These are phyloP conservation scores for Brachionus asplanchnoidis DNA, from an alignment of 1,140 invertebrate genomes.

Conservation along the genomic window DNA sequence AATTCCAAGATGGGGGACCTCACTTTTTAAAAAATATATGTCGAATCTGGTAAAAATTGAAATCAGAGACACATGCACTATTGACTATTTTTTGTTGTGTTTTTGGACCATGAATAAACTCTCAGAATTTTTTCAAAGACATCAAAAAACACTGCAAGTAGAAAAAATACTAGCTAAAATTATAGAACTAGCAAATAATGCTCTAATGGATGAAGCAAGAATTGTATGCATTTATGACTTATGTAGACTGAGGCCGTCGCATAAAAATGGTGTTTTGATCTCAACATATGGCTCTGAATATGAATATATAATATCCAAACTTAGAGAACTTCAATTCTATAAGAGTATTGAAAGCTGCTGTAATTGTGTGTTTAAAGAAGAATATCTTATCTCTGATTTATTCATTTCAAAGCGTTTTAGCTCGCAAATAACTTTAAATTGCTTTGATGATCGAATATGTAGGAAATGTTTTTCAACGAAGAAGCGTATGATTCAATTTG, in stretches of 20 bases:
- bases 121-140: no score
- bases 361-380: not conserved
- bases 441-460: not conserved
- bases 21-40: not conserved
- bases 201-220: no score
- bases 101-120: no score
- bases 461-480: not conserved
- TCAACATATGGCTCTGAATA: not conserved
- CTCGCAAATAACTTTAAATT: not conserved
- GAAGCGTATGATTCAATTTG: not conserved
- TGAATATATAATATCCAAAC: not conserved
- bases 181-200: no score
- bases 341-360: not conserved
- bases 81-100: no score
- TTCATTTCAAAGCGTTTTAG: not conserved
- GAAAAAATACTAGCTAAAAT: no score
- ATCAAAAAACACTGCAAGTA: no score
- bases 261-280: not conserved
- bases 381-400: not conserved
- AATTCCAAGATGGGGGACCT: not conserved
- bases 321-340: not conserved
- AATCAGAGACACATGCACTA: no score
- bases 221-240: not conserved
- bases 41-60: no score
- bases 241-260: not conserved